These are phyloP conservation scores for Orius insidiosus DNA, from an alignment of 1,140 invertebrate species.

Conservation along the genomic window DNA sequence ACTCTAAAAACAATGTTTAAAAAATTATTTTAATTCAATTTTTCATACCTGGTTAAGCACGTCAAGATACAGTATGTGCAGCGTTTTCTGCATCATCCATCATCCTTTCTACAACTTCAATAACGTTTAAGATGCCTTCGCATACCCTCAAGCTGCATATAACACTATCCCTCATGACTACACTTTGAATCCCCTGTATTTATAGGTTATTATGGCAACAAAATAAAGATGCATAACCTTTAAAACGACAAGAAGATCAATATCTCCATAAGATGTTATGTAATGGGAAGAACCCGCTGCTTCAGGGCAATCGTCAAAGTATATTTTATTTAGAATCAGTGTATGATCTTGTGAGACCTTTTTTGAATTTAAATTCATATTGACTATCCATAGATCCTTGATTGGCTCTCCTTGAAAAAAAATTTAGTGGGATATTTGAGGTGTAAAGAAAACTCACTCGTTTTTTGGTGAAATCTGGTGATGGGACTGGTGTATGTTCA, in stretches of 20 bases:
- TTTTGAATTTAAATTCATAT: constrained; percentile 53
- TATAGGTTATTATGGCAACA: too few relatives aligned
- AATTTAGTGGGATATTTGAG: not conserved
- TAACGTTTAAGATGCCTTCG: constrained; percentile 74
- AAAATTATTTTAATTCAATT: not conserved
- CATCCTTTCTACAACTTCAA: constrained; percentile 76
- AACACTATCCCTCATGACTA: constrained; percentile 55
- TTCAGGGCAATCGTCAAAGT: constrained; percentile 59
- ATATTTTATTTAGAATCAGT: constrained; percentile 92
- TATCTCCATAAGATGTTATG: constrained; percentile 85
- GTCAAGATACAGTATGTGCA: constrained; percentile 9
- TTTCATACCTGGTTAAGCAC: constrained; percentile 13
- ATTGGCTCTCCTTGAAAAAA: not conserved
- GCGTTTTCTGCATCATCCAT: constrained; percentile 23
- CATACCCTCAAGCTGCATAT: constrained; percentile 70
- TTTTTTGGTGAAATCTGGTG: constrained; percentile 59
- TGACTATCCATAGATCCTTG: constrained; percentile 55
- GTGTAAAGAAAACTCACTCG: constrained; percentile 40
- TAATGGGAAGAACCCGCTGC: constrained; percentile 79
- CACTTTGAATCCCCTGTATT: constrained; percentile 62
- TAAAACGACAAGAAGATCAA: constrained; percentile 78
- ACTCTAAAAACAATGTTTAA: constrained; percentile 35
- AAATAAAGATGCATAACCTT: constrained; percentile 37
- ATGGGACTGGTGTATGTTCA: constrained; percentile 78
- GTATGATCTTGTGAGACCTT: constrained; percentile 64